Conservation (phyloP, 2,113 vertebrate genomes). For the Pavo muticus region DNA sequence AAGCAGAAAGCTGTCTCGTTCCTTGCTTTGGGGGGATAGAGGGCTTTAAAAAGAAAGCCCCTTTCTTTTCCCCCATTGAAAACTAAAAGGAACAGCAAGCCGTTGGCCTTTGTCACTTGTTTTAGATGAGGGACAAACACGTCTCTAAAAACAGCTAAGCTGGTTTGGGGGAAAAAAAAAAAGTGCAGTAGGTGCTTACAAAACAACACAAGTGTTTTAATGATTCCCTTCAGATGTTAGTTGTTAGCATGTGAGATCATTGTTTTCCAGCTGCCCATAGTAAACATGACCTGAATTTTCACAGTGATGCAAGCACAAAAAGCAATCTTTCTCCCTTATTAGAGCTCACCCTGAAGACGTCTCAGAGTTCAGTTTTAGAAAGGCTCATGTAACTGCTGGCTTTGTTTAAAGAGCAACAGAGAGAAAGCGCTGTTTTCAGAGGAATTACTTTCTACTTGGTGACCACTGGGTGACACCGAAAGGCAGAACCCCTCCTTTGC, state of each 20-base stretch:
- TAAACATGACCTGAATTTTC: constrained; percentile 68
- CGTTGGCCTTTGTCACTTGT: not conserved
- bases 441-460: fast-evolving
- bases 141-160: not conserved
- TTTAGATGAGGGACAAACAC: not conserved
- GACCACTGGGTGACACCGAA: not conserved
- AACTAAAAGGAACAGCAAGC: constrained; percentile 2
- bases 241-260: constrained; percentile 70
- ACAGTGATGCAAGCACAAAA: not conserved
- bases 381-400: not conserved
- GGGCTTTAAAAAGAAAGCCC: not conserved
- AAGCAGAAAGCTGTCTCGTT: not conserved
- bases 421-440: not conserved
- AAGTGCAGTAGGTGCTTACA: constrained; percentile 63
- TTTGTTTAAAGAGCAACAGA: not conserved
- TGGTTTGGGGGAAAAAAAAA: not conserved
- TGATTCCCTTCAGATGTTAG: constrained; percentile 60
- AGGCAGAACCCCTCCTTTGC: not conserved
- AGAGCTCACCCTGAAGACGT: not conserved
- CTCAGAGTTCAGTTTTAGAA: not conserved
- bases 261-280: constrained; percentile 64
- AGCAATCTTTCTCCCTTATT: not conserved
- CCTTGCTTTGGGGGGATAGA: not conserved
- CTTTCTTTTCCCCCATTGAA: not conserved
- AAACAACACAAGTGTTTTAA: constrained; percentile 37